Evolutionary conservation across 2,888 invertebrate species (phyloP), one percentile per base, ranked within the genome.

Genomic region (Crematogaster levior): DNA sequence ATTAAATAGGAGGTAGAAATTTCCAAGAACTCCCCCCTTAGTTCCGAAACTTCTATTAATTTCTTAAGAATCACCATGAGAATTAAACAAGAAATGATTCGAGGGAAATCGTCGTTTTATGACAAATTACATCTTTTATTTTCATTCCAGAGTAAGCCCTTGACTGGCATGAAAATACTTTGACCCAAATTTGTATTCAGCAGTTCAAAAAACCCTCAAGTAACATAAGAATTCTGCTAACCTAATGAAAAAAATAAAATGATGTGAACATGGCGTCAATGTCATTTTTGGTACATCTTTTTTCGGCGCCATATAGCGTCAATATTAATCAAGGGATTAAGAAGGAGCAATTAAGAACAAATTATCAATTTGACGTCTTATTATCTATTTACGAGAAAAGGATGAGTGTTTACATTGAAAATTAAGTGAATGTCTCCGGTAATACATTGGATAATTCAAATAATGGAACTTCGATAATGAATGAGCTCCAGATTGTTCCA

Each of bases 1-100:
- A 87, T 87, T 86, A 86, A 87, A 81, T 63, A 65, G 40, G 1
- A 75, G 27, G n/a, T 21, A 68, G 51, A 80, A 56, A 80, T 82
- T 82, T 82, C 51, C 68, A 30, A 61, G 53, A 27, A 15, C 3
- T 30, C 1, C 21, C 30, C 43, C n/a, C n/a, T n/a, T n/a, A 12
- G 51, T 3, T 40, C 51, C 30, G 61, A 24, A 73, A 63, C 40
- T 81, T 61, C n/a, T 73, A 72, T 75, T 77, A 56, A 77, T 77
- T 77, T 43, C 40, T 21, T 21, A 21, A 0, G 18, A 66, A 15
- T 68, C 53, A 53, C 12, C 53, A 34, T 43, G 7, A 40, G 10
- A 53, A 37, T 5, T 65, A 56, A 40, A 68, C 43, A 43, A 56
- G 40, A 43, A 53, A 66, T n/a, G 27, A 40, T 40, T n/a, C 7